phyloP scores from a whole-genome alignment of 2,888 invertebrate genomes.

The Podabrus alpinus region DNA sequence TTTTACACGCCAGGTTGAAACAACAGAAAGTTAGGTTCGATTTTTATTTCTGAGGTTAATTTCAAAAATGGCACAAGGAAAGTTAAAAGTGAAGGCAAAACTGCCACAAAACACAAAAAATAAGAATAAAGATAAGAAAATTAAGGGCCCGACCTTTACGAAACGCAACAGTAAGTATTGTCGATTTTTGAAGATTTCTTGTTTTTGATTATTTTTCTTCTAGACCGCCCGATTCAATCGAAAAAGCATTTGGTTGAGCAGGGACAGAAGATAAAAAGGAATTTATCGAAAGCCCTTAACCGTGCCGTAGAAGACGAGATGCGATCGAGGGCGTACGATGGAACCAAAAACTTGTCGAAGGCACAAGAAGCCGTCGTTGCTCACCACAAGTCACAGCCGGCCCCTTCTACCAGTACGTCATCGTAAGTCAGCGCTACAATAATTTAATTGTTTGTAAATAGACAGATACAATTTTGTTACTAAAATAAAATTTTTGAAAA shows the following conservation, averaged over 20 bases:
- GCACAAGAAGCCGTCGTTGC: constrained; percentile 60
- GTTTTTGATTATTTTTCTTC: constrained; percentile 21
- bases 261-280: constrained; percentile 66
- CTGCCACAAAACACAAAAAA: constrained; percentile 60
- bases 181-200: background rate
- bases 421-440: background rate
- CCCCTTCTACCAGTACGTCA: background rate
- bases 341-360: constrained; percentile 57
- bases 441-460: constrained; percentile 2
- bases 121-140: constrained; percentile 56
- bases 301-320: constrained; percentile 70
- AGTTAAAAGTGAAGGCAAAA: constrained; percentile 69
- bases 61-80: constrained; percentile 71
- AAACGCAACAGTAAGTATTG: constrained; percentile 63
- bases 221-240: constrained; percentile 68
- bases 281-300: constrained; percentile 72
- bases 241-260: constrained; percentile 65
- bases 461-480: background rate
- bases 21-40: background rate
- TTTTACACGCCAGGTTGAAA: background rate
- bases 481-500: background rate
- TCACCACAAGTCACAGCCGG: constrained; percentile 38
- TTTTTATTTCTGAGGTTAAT: background rate
- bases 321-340: constrained; percentile 60
- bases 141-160: constrained; percentile 59